Evolutionary conservation across 1,140 invertebrate genomes (phyloP).

Genomic region (Bilobella aurantiaca): DNA sequence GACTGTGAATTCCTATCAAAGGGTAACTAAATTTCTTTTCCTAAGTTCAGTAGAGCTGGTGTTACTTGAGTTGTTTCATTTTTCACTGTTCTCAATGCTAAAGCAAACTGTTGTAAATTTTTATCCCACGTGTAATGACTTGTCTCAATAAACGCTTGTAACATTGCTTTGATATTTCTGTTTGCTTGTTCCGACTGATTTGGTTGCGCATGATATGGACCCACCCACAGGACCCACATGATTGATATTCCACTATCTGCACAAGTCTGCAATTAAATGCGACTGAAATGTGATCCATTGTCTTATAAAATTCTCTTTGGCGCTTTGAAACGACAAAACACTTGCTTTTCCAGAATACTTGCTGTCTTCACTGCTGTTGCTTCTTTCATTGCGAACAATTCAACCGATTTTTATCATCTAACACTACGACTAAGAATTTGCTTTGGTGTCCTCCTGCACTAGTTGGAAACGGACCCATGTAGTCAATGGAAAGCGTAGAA

Average conservation of each 20-base stretch:
- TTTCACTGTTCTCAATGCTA: constrained; percentile 42
- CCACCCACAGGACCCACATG: background rate
- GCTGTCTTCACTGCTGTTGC: background rate
- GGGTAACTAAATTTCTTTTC: too few relatives aligned
- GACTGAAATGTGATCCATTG: constrained; percentile 24
- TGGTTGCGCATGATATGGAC: background rate
- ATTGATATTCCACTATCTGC: background rate
- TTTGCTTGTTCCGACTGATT: constrained; percentile 39
- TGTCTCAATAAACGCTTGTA: constrained; percentile 37
- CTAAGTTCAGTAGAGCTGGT: too few relatives aligned
- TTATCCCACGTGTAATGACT: constrained; percentile 38
- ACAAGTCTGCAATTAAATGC: background rate
- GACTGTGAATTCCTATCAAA: too few relatives aligned
- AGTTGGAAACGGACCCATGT: background rate
- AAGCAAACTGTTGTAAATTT: constrained; percentile 39
- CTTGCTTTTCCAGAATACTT: constrained; percentile 6
- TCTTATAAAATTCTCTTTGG: constrained; percentile 36
- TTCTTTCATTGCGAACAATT: constrained; percentile 1
- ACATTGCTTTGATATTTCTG: constrained; percentile 39
- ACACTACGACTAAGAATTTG: background rate
- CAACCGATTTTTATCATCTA: constrained; percentile 14
- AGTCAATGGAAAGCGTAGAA: background rate
- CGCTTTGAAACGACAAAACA: constrained; percentile 33
- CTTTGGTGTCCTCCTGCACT: background rate
- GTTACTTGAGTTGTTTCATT: too few relatives aligned